phyloP scores from a whole-genome alignment of 2,888 invertebrate genomes.

The Ctenicera cuprea region DNA sequence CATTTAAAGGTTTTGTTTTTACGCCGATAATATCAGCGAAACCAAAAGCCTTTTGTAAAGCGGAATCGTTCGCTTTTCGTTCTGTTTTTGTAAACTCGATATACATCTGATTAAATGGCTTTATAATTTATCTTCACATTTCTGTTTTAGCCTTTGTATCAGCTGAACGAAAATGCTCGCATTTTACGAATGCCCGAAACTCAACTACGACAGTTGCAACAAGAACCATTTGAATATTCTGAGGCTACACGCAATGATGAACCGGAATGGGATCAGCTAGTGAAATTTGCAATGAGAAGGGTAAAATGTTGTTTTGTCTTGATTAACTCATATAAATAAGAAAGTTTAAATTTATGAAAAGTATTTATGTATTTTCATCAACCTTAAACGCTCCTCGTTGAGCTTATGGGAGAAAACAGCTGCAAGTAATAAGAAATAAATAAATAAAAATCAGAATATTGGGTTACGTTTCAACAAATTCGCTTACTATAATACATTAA shows the following conservation, averaged over 20 bases:
- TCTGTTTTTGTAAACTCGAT: neutral
- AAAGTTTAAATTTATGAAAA: no score
- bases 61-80: neutral
- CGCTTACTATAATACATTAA: no score
- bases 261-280: constrained; percentile 87
- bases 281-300: constrained; percentile 86
- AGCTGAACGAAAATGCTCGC: constrained; percentile 82
- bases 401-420: no score
- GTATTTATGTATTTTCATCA: constrained; percentile 24
- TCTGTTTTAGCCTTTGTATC: constrained; percentile 67
- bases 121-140: constrained; percentile 13
- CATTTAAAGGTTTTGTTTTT: neutral
- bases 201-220: constrained; percentile 81
- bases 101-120: neutral
- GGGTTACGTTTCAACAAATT: no score
- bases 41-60: neutral
- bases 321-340: constrained; percentile 10
- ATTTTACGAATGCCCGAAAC: constrained; percentile 81
- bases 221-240: constrained; percentile 84
- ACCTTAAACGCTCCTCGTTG: neutral
- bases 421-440: neutral
- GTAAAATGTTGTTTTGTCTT: constrained; percentile 67
- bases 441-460: no score
- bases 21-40: neutral
- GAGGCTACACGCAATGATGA: constrained; percentile 83